Evolutionary conservation across 2,797 vertebrate genomes (phyloP), one percentile per base, ranked within the genome.

Genomic region (Luscinia megarhynchos): DNA sequence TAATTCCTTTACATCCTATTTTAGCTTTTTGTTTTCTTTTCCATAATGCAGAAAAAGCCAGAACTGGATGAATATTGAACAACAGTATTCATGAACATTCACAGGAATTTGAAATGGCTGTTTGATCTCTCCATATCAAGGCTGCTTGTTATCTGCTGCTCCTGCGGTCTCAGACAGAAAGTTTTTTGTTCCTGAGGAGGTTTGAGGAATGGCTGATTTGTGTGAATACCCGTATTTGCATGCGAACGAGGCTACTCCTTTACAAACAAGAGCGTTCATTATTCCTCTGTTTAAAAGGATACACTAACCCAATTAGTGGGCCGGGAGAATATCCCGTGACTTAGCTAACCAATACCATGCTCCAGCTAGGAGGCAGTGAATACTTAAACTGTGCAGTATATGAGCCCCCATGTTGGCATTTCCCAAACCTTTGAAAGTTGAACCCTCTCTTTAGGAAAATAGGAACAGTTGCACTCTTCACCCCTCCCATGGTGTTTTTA

Each of bases 211-310:
- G 92, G 89, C 84, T 97, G 92, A 86, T 97, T 94, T 95, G 63
- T 95, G 87, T 97, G 95, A 97, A 96, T 97, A 96, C 92, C 34
- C 68, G 7, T 95, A 96, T 97, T 97, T 97, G 96, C 96, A 97
- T 96, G 91, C 80, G 87, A 97, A 96, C 89, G n/a, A 96, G 61
- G 81, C 76, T 92, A 96, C 76, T 93, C 91, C 94, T 95, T 95
- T 77, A 84, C 76, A 96, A 96, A 96, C 90, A 97, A 95, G 85
- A 87, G 66, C 43, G 4, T 68, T 90, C 93, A 96, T 96, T 95
- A 94, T 96, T 94, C 84, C 84, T 87, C 62, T 48, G 20, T 90
- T 96, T 96, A 96, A 96, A 96, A 96, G 94, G 85, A 95, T 91
- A 95, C 93, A 85, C 88, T 94, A 95, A 91, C 92, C 93, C 94